These are phyloP conservation scores for Pristionchus exspectatus DNA, from an alignment of 2,888 invertebrate genomes.

Conservation along the genomic window DNA sequence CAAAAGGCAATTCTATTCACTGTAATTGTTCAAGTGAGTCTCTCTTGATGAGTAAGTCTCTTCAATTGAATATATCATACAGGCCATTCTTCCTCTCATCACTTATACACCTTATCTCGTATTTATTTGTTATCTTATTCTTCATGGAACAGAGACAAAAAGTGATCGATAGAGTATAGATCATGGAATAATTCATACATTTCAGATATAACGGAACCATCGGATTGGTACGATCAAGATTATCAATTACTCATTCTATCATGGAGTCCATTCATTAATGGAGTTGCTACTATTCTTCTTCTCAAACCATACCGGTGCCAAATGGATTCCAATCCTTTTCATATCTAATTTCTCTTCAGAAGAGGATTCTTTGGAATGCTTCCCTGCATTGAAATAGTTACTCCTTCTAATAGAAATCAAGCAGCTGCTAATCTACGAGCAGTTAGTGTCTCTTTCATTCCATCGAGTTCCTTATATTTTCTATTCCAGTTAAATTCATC, in stretches of 20 bases:
- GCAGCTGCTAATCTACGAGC: background rate
- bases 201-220: background rate
- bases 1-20: conserved; percentile 49
- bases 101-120: conserved; percentile 47
- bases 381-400: conserved; percentile 19
- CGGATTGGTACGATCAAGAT: conserved; percentile 29
- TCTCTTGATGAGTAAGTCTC: background rate
- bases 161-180: background rate
- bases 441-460: background rate
- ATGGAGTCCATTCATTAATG: conserved; percentile 42
- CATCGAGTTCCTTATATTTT: background rate
- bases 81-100: conserved; percentile 52
- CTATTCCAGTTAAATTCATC: background rate
- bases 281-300: conserved; percentile 27
- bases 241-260: conserved; percentile 43
- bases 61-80: background rate
- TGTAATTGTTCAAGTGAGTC: conserved; percentile 41
- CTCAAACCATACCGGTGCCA: conserved; percentile 48
- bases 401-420: conserved; percentile 35
- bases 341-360: background rate
- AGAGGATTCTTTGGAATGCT: background rate
- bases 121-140: conserved; percentile 9
- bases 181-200: background rate
- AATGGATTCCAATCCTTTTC: background rate
- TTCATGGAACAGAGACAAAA: background rate